Evolutionary conservation across 2,797 vertebrate genomes (phyloP).

Genomic region (Alexandromys oeconomus): DNA sequence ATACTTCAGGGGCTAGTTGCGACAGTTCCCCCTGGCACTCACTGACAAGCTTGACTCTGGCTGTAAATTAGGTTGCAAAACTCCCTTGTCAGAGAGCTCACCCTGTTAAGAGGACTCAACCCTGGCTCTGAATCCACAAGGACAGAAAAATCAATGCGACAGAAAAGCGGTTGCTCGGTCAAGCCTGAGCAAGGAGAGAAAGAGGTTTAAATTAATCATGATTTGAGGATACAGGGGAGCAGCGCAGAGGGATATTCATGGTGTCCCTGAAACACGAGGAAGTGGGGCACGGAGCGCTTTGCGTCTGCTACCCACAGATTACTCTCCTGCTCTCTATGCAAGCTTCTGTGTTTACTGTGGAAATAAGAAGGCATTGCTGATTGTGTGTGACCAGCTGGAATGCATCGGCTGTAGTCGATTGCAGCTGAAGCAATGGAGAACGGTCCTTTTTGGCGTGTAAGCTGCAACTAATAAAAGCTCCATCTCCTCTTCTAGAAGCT

Average conservation of each 20-base stretch:
- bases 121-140: conserved; percentile 73
- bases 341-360: conserved; percentile 79
- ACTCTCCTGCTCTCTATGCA: conserved; percentile 80
- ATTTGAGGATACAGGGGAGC: conserved; percentile 55
- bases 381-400: conserved; percentile 81
- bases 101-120: conserved; percentile 79
- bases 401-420: conserved; percentile 75
- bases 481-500: background rate
- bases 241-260: conserved; percentile 62
- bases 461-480: background rate
- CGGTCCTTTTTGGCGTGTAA: conserved; percentile 38
- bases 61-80: conserved; percentile 87
- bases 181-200: conserved; percentile 67
- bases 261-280: conserved; percentile 24
- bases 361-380: conserved; percentile 77
- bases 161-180: conserved; percentile 79
- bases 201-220: conserved; percentile 74
- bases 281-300: background rate
- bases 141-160: conserved; percentile 81
- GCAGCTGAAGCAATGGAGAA: conserved; percentile 58
- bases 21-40: conserved; percentile 78
- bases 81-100: conserved; percentile 84
- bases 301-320: background rate
- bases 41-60: conserved; percentile 77
- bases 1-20: conserved; percentile 64